phyloP scores from a whole-genome alignment of 2,888 invertebrate genomes.

The Yponomeuta cagnagella region DNA sequence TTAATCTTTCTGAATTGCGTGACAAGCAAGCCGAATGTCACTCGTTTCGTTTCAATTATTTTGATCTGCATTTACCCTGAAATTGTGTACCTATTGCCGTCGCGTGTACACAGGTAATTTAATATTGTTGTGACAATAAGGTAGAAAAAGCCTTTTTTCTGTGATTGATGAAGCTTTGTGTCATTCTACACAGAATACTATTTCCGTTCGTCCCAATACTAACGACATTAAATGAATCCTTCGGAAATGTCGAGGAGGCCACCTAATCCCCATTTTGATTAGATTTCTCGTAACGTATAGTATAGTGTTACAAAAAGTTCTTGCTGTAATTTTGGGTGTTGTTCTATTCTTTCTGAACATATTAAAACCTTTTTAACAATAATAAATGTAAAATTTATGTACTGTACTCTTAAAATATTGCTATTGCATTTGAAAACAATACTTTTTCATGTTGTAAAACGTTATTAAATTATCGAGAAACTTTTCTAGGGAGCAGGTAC shows the following conservation, averaged over 20 bases:
- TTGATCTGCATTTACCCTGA: constrained; percentile 29
- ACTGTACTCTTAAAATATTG: no score
- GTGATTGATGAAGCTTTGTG: not conserved
- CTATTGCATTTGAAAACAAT: no score
- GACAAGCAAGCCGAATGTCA: constrained; percentile 47
- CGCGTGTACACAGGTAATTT: constrained; percentile 12
- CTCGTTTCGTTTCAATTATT: constrained; percentile 52
- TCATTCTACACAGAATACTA: not conserved
- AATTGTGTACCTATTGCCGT: constrained; percentile 37
- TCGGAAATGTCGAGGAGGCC: not conserved
- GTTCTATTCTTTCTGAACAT: no score
- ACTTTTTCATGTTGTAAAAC: no score
- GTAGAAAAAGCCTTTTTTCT: not conserved
- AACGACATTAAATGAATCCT: not conserved
- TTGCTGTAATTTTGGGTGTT: no score
- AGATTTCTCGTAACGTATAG: not conserved
- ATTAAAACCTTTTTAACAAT: no score
- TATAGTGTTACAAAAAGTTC: no score
- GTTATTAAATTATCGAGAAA: no score
- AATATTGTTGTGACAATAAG: not conserved
- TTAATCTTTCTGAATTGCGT: constrained; percentile 49
- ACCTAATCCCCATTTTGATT: constrained; percentile 2
- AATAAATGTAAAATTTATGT: no score
- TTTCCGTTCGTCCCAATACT: not conserved
- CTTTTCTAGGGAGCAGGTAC: no score